Base-by-base conservation (phyloP, 2,888 invertebrate species). In the Synanthedon tipuliformis region DNA sequence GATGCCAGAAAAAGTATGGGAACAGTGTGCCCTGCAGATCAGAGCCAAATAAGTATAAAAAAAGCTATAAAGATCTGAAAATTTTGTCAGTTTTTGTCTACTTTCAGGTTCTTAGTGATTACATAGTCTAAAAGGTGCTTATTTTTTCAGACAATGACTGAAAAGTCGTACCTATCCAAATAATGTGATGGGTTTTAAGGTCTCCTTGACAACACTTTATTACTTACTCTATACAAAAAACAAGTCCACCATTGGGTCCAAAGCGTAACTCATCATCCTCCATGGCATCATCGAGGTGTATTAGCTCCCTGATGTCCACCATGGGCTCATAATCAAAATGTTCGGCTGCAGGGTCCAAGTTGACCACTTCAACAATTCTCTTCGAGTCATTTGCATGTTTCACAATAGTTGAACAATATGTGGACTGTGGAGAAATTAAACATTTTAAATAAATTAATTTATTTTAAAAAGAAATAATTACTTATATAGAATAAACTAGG, bases 331-430 rank as follows among this genome's bases (percentile, higher is more conserved):
- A 99, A 65, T 94, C 93, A 82, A 99, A 99, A 73, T 94, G 90
- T 76, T 99, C 99, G 0, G 99, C 98, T 0, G 99, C 99, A 1
- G 99, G 99, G 80, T 99, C 99, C 56, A 99, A 88, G 88, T 99
- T 99, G 0, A 98, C 94, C 1, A 99, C 93, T 59, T 96, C 92
- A 12, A 98, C 90, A 0, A 89, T 88, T 59, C 97, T 90, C 55
- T 92, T 91, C 1, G 90, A 80, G 59, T 93, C 93, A 54, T 91
- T 90, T 10, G 93, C 95, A 81, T 98, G 97, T 68, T 92, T 93
- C 56, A 94, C 94, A 75, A 99, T 90, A 0, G 93, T 92, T 41
- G 93, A 92, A 78, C 98, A 98, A 75, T 98, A 99, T 0, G 98
- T 98, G 0, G 98, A 97, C 96, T 97, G 71, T 40, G 18, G 12